phyloP scores from a whole-genome alignment of 92 coral and sea anemone genomes.

The Phenganax stokvisi region DNA sequence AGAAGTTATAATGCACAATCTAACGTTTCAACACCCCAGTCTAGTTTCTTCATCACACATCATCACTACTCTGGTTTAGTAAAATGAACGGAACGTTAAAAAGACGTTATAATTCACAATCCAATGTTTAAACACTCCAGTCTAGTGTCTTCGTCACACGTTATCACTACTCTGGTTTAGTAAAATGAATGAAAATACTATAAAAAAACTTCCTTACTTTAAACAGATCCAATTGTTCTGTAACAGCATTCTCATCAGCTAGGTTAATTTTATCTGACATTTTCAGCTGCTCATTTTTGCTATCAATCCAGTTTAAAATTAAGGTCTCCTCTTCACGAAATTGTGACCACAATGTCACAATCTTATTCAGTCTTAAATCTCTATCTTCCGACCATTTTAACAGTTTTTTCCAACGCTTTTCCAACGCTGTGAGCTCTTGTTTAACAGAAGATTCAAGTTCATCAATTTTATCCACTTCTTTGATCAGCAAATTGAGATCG shows the following conservation, averaged over 20 bases:
- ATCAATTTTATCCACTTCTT: conserved; percentile 57
- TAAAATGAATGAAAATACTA: neutral
- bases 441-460: conserved; percentile 54
- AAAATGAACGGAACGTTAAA: too few species aligned
- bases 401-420: conserved; percentile 77
- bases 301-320: conserved; percentile 56
- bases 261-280: conserved; percentile 53
- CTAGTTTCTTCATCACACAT: too few species aligned
- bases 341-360: conserved; percentile 58
- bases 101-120: too few species aligned
- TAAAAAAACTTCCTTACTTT: conserved; percentile 43
- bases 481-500: conserved; percentile 61
- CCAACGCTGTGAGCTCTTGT: conserved; percentile 52
- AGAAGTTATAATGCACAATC: too few species aligned
- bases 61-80: too few species aligned
- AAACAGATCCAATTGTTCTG: conserved; percentile 39
- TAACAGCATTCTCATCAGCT: conserved; percentile 58
- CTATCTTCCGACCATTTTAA: conserved; percentile 80
- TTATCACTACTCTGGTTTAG: too few species aligned
- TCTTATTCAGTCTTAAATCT: conserved; percentile 52
- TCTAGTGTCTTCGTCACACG: too few species aligned
- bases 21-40: too few species aligned
- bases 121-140: too few species aligned
- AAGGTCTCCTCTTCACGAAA: conserved; percentile 49
- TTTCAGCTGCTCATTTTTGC: conserved; percentile 53